Evolutionary conservation across 2,797 vertebrate genomes (phyloP).

Genomic region (Limnodromus scolopaceus): DNA sequence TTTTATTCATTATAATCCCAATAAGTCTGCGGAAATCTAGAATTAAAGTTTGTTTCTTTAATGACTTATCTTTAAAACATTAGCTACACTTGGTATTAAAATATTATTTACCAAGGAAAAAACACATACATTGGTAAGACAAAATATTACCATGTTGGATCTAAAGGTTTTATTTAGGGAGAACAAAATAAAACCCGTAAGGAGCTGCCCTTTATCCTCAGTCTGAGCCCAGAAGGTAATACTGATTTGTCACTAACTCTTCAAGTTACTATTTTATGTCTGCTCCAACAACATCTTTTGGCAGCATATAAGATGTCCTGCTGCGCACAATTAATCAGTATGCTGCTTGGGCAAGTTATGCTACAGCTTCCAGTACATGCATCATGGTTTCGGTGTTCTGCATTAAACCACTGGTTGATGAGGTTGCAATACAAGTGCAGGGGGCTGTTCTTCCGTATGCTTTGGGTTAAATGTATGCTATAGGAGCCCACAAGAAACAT

Average conservation of each 20-base stretch:
- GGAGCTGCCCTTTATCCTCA: conserved; percentile 9
- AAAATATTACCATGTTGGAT: neutral
- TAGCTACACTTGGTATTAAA: conserved; percentile 25
- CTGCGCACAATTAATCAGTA: conserved; percentile 36
- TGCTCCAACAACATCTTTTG: conserved; percentile 27
- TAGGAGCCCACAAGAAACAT: neutral
- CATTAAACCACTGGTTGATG: neutral
- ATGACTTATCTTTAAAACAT: conserved; percentile 50
- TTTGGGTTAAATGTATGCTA: neutral
- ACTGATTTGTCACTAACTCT: conserved; percentile 32
- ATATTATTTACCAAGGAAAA: conserved; percentile 42
- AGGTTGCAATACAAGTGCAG: neutral
- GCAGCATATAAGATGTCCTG: conserved; percentile 10
- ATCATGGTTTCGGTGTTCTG: neutral
- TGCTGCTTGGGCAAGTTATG: neutral
- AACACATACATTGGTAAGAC: neutral
- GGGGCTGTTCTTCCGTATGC: neutral
- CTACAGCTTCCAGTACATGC: neutral
- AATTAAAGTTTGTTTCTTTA: conserved; percentile 55
- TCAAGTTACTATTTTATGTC: conserved; percentile 28
- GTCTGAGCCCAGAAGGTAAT: conserved; percentile 3
- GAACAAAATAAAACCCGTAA: conserved; percentile 21
- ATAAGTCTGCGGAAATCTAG: conserved; percentile 27
- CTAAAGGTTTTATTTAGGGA: conserved; percentile 1
- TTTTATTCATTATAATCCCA: conserved; percentile 58